A percentile compares a stretch with the other conserved stretches of the same genome.
These are phyloP conservation scores for Pygocentrus nattereri DNA, from an alignment of 2,797 vertebrate species.

Conservation along the genomic window DNA sequence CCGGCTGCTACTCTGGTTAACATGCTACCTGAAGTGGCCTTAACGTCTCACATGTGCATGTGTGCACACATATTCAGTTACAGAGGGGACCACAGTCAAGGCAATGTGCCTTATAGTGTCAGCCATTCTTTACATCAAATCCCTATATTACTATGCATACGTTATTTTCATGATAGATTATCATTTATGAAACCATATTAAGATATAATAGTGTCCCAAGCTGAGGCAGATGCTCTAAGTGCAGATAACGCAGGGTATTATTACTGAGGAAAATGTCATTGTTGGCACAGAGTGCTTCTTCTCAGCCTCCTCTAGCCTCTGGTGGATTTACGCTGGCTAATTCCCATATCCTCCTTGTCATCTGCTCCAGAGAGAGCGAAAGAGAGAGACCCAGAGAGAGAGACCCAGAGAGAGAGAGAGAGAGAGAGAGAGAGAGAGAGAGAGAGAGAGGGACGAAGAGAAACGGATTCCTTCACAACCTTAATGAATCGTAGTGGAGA, in stretches of 20 bases:
- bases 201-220: conserved; percentile 74
- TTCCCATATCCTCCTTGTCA: conserved; percentile 67
- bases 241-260: conserved; percentile 60
- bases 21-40: conserved; percentile 77
- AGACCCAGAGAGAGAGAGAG: conserved; percentile 48
- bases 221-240: conserved; percentile 73
- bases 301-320: conserved; percentile 55
- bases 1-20: conserved; percentile 84
- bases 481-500: conserved; percentile 44
- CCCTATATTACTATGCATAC: background rate
- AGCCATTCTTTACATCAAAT: background rate
- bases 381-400: conserved; percentile 42
- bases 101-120: background rate
- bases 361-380: conserved; percentile 61
- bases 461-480: conserved; percentile 68
- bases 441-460: conserved; percentile 51
- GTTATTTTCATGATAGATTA: background rate
- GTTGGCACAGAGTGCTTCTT: conserved; percentile 74
- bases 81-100: background rate
- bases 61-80: conserved; percentile 1
- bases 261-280: conserved; percentile 73
- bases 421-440: conserved; percentile 54
- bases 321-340: conserved; percentile 64
- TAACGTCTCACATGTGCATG: conserved; percentile 55
- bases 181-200: conserved; percentile 45